Evolutionary conservation across 1,140 invertebrate genomes (phyloP).

Genomic region (Hesperophylax magnus): DNA sequence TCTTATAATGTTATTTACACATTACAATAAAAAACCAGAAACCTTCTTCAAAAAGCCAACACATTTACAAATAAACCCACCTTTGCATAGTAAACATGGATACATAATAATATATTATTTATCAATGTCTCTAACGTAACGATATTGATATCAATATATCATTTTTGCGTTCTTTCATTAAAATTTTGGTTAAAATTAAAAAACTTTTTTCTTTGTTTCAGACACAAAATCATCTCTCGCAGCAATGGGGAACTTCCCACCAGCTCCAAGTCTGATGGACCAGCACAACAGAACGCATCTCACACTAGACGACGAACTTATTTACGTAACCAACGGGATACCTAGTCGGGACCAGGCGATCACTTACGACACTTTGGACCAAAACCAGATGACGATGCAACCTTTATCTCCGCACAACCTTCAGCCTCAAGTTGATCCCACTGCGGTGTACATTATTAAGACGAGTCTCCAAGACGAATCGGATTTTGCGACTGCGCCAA

Average conservation of each 20-base stretch:
- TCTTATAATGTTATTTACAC: no score
- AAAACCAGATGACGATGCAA: slow-evolving; percentile 16
- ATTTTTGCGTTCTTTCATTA: no score
- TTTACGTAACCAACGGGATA: slow-evolving; percentile 13
- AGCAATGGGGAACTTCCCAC: neutral
- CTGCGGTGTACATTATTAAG: neutral
- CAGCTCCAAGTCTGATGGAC: slow-evolving; percentile 4
- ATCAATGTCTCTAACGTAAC: no score
- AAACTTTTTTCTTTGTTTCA: slow-evolving; percentile 28
- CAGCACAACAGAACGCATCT: slow-evolving; percentile 1
- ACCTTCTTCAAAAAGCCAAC: no score
- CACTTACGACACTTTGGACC: neutral
- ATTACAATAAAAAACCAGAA: no score
- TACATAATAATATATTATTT: no score
- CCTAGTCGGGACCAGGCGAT: neutral
- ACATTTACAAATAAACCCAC: no score
- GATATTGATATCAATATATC: no score
- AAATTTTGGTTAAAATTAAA: no score
- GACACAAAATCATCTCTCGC: slow-evolving; percentile 40
- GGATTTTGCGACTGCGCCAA: neutral
- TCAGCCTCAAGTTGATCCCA: neutral
- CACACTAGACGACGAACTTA: slow-evolving; percentile 17
- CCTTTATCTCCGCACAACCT: neutral
- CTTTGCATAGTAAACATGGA: no score
- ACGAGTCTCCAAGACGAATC: neutral